Conservation (phyloP, 1,140 invertebrate species). For the Helicoverpa zea region DNA sequence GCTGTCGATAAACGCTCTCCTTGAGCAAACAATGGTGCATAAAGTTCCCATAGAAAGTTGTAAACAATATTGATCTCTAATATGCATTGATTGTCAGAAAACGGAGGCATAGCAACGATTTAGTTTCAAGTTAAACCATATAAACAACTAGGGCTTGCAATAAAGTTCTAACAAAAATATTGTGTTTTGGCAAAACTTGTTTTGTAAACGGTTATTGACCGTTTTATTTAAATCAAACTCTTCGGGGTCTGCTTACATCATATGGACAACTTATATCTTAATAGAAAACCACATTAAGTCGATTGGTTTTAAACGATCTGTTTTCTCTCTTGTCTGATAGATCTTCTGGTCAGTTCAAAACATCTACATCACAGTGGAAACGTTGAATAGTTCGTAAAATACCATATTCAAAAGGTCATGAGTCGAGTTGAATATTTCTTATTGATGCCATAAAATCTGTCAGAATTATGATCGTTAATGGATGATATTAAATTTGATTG, state of each 20-base stretch:
- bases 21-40: conserved; percentile 45
- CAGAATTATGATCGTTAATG: no score
- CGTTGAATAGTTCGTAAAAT: no score
- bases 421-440: no score
- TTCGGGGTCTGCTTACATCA: not conserved
- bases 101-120: conserved; percentile 36
- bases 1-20: conserved; percentile 37
- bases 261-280: no score
- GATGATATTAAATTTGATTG: no score
- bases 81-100: conserved; percentile 51
- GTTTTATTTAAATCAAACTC: not conserved
- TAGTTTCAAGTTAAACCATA: conserved; percentile 26
- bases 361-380: no score
- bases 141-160: conserved; percentile 3
- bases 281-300: no score
- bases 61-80: conserved; percentile 64
- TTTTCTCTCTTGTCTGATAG: no score
- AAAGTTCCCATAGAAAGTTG: conserved; percentile 75
- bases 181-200: not conserved
- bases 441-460: no score
- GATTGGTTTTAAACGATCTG: no score
- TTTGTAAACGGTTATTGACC: conserved; percentile 3
- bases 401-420: no score
- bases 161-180: not conserved
- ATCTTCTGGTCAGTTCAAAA: no score